Conservation (phyloP, 1,140 invertebrate genomes). For the Halotydeus destructor region DNA sequence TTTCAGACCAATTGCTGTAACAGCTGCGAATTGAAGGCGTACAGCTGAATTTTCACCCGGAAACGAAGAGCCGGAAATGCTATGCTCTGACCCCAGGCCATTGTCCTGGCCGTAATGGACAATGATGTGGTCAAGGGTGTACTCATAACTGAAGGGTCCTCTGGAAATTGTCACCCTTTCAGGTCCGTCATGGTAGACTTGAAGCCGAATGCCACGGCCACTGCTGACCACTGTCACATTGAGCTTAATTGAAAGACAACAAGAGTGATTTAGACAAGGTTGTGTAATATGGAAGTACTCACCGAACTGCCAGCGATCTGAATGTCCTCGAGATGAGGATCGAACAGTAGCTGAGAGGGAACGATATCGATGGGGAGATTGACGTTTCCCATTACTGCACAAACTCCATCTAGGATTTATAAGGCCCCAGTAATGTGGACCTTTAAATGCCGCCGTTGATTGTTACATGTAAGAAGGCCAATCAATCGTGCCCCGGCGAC, state of each 20-base stretch:
- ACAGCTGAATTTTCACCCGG: conserved; percentile 85
- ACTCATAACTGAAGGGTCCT: conserved; percentile 79
- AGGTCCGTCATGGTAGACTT: conserved; percentile 6
- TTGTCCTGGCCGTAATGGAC: conserved; percentile 78
- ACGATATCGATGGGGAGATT: conserved; percentile 84
- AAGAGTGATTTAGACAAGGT: no score
- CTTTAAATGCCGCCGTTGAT: no score
- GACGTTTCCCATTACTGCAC: conserved; percentile 72
- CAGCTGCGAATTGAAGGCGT: conserved; percentile 86
- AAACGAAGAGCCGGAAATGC: conserved; percentile 73
- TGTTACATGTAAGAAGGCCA: no score
- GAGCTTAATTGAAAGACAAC: no score
- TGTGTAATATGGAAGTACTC: not conserved
- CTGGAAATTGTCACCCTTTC: conserved; percentile 71
- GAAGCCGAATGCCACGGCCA: conserved; percentile 37
- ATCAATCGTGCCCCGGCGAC: no score
- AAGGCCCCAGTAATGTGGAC: conserved; percentile 85
- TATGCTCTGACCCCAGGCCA: conserved; percentile 72
- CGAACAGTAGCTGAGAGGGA: conserved; percentile 8
- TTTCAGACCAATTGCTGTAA: conserved; percentile 89
- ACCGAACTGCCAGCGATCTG: conserved; percentile 5
- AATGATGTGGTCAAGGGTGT: conserved; percentile 70
- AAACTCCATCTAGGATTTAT: conserved; percentile 90
- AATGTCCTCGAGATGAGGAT: conserved; percentile 7
- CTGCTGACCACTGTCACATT: conserved; percentile 66